A percentile compares a stretch with the other conserved stretches of the same genome.
Evolutionary conservation across 2,888 invertebrate species (phyloP).

Genomic region (Drosophila emarginata): DNA sequence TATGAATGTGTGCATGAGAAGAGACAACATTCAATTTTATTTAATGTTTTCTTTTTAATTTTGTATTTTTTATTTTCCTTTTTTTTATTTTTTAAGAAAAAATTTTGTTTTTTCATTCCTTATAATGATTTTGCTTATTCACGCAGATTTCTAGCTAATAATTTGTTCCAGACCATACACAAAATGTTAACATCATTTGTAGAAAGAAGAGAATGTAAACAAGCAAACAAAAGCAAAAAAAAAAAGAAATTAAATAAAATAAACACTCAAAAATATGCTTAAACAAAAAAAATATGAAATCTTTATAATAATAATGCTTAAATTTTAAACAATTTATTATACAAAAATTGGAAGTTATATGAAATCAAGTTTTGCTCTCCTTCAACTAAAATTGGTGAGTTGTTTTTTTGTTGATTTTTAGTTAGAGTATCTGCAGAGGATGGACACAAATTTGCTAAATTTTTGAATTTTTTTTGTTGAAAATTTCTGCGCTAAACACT

Average conservation of each 20-base stretch:
- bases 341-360: slow-evolving; percentile 20
- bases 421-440: slow-evolving; percentile 21
- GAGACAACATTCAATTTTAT: not conserved
- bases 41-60: slow-evolving; percentile 4
- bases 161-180: slow-evolving; percentile 22
- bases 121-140: slow-evolving; percentile 29
- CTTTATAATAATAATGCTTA: slow-evolving; percentile 45
- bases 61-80: slow-evolving; percentile 27
- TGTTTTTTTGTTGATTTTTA: slow-evolving; percentile 9
- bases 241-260: slow-evolving; percentile 12
- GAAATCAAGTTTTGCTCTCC: slow-evolving; percentile 26
- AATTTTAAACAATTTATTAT: slow-evolving; percentile 22
- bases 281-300: not conserved
- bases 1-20: not conserved
- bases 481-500: slow-evolving; percentile 49
- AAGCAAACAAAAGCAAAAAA: slow-evolving; percentile 14
- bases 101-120: slow-evolving; percentile 7
- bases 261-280: slow-evolving; percentile 14
- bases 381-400: slow-evolving; percentile 8
- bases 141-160: slow-evolving; percentile 31
- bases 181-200: slow-evolving; percentile 22
- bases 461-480: slow-evolving; percentile 13
- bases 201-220: slow-evolving; percentile 14
- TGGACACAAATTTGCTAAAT: slow-evolving; percentile 1
- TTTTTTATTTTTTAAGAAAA: slow-evolving; percentile 34